Evolutionary conservation across 1,140 invertebrate genomes (phyloP).

Genomic region (Hypsibius dujardini): DNA sequence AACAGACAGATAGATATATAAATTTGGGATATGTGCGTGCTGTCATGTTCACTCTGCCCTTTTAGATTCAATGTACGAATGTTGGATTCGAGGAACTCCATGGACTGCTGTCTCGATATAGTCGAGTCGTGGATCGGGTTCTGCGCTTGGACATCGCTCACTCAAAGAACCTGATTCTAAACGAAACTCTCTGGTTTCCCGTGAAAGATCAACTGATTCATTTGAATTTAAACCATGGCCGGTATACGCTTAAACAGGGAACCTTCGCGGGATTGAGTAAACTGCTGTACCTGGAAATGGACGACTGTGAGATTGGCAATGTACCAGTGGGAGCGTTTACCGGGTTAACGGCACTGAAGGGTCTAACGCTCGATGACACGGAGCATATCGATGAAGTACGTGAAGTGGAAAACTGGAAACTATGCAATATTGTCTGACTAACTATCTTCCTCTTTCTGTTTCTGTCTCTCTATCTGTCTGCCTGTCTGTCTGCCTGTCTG

Average conservation of each 20-base stretch:
- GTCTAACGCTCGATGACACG: neutral
- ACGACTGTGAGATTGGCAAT: neutral
- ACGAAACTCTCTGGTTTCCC: neutral
- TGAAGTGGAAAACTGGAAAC: too few relatives aligned
- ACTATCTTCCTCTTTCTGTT: too few relatives aligned
- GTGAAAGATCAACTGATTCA: constrained; percentile 10
- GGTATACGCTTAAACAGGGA: neutral
- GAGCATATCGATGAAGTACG: neutral
- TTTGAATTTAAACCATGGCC: neutral
- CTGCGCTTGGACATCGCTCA: constrained; percentile 4
- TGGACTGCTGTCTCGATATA: neutral
- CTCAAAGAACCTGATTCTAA: neutral
- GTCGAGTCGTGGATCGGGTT: neutral
- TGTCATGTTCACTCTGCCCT: too few relatives aligned
- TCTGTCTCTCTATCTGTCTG: too few relatives aligned
- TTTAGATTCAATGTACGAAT: constrained; percentile 5
- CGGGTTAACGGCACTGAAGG: constrained; percentile 5
- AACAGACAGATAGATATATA: too few relatives aligned
- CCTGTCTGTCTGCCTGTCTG: too few relatives aligned
- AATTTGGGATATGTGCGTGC: too few relatives aligned
- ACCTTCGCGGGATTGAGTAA: neutral
- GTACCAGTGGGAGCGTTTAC: neutral
- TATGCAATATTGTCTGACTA: too few relatives aligned
- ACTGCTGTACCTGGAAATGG: constrained; percentile 7
- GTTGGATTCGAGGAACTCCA: neutral